Evolutionary conservation across 2,888 invertebrate genomes (phyloP).

Genomic region (Reticulitermes lucifugus): DNA sequence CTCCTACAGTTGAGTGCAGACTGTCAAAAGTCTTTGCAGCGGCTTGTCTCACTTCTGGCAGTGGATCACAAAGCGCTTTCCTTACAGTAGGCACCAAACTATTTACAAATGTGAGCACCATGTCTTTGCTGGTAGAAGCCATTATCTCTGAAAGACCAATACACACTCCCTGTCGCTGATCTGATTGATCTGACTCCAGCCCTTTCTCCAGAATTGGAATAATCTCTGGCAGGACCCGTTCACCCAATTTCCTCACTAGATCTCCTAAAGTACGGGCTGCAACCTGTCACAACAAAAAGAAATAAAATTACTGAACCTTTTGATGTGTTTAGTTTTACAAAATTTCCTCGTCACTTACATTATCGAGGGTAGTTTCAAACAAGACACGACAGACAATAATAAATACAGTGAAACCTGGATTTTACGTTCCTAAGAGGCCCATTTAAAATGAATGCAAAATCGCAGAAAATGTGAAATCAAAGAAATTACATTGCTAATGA

Average conservation of each 20-base stretch:
- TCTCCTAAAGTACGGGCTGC: constrained; percentile 97
- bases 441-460: too few species aligned
- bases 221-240: constrained; percentile 96
- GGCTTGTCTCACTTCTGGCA: constrained; percentile 92
- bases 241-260: constrained; percentile 95
- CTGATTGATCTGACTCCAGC: constrained; percentile 88
- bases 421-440: too few species aligned
- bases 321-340: background rate
- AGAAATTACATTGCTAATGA: too few species aligned
- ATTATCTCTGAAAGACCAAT: constrained; percentile 98
- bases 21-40: constrained; percentile 98
- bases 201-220: constrained; percentile 97
- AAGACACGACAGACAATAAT: too few species aligned
- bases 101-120: constrained; percentile 90
- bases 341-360: too few species aligned
- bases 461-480: too few species aligned
- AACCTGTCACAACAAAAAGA: constrained; percentile 66
- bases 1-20: constrained; percentile 93
- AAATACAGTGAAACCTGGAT: too few species aligned
- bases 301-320: background rate
- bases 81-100: constrained; percentile 94
- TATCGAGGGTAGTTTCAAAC: too few species aligned
- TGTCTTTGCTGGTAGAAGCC: constrained; percentile 94
- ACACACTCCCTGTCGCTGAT: constrained; percentile 98
- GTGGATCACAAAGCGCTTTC: constrained; percentile 92